A percentile compares a stretch with the other conserved stretches of the same genome.
Evolutionary conservation across 2,113 vertebrate genomes (phyloP).

Genomic region (Rutilus rutilus): DNA sequence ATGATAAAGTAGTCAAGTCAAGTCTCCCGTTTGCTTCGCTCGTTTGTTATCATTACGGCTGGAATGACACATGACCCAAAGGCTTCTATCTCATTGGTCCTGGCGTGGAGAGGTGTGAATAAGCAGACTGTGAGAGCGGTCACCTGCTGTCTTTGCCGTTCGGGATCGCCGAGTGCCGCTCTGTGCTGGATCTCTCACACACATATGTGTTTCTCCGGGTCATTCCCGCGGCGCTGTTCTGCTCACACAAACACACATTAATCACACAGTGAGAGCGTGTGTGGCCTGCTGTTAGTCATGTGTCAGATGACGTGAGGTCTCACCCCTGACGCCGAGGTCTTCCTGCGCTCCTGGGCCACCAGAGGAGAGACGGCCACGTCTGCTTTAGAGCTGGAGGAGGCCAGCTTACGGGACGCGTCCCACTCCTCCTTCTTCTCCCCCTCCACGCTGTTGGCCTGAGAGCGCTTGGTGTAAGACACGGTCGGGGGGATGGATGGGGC

Average conservation of each 20-base stretch:
- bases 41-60: too few relatives aligned
- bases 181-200: conserved; percentile 87
- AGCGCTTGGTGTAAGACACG: conserved; percentile 91
- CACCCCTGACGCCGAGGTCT: conserved; percentile 87
- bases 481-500: conserved; percentile 92
- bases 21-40: too few relatives aligned
- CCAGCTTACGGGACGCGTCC: conserved; percentile 86
- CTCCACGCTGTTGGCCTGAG: conserved; percentile 92
- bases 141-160: conserved; percentile 99
- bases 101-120: too few relatives aligned
- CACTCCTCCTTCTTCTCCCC: conserved; percentile 95
- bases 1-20: too few relatives aligned
- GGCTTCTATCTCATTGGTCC: too few relatives aligned
- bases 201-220: conserved; percentile 96
- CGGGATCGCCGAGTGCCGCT: conserved; percentile 88
- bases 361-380: conserved; percentile 91
- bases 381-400: conserved; percentile 87
- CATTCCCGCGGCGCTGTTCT: conserved; percentile 89
- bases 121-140: neutral
- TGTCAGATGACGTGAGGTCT: too few relatives aligned
- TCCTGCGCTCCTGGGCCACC: conserved; percentile 91
- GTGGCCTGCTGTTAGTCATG: too few relatives aligned
- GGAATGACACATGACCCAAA: too few relatives aligned
- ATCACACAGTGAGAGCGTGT: too few relatives aligned
- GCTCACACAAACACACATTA: conserved; percentile 18